Evolutionary conservation across 2,888 invertebrate species (phyloP), one percentile per base, ranked within the genome.

Genomic region (Bugulina stolonifera): DNA sequence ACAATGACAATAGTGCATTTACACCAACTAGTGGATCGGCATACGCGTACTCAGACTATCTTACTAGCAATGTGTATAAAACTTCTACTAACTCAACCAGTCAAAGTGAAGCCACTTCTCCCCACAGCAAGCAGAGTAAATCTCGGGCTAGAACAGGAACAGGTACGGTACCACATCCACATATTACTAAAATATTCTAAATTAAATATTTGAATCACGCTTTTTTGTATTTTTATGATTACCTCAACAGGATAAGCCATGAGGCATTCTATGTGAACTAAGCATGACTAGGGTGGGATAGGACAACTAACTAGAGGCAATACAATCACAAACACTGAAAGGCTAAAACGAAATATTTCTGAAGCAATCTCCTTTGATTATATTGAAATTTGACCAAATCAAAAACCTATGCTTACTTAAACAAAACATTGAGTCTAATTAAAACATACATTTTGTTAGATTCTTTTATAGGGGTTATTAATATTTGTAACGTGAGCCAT

Each of bases 381-480:
- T 64, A 64, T 64, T 64, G 64, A 27, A 64, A 64, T 32, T 32
- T 64, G 64, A 64, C 64, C 27, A 64, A 25, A 27, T 64, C 18
- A 32, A 64, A 64, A 57, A 27, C 10, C 27, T 18, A 29, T 27
- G 64, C 27, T 64, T 64, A 32, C 18, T 64, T 64, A 64, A 64
- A 64, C 64, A 64, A 64, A 64, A 64, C 64, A 64, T 32, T 27
- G 64, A 3, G 32, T 64, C 64, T 64, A 64, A 64, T 64, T 64
- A 64, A 64, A 64, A 64, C 64, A 64, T 64, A 64, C 64, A 64
- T 32, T 64, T 64, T 27, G 64, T 14, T 29, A 25, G 64, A 64
- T 29, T n/a, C 64, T 64, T 64, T 64, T 64, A 64, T 64, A 3
- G 64, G 64, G 64, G 64, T 64, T 64, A 64, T 64, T 64, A 64